Conservation (phyloP, 2,797 vertebrate species). For the Falco concolor region DNA sequence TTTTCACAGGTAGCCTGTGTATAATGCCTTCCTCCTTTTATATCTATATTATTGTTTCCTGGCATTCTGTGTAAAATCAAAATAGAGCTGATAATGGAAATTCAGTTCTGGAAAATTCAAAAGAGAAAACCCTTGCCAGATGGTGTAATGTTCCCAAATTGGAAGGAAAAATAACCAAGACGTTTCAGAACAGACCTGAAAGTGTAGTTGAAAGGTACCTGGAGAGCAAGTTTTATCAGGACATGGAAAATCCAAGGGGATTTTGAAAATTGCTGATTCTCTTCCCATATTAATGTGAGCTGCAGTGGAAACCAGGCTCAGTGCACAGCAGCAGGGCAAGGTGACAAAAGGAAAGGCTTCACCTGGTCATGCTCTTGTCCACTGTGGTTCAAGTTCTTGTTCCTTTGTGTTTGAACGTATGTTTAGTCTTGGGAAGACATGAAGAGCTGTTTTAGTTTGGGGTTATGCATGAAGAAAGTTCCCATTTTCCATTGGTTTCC, state of each 20-base stretch:
- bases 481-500: neutral
- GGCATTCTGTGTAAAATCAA: neutral
- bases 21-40: neutral
- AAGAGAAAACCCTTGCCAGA: neutral
- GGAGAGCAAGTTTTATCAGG: neutral
- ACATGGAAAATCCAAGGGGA: neutral
- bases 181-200: neutral
- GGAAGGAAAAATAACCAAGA: neutral
- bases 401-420: neutral
- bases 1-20: neutral
- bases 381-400: neutral
- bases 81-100: neutral
- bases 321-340: neutral
- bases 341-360: neutral
- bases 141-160: neutral
- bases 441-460: neutral
- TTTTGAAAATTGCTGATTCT: neutral
- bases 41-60: neutral
- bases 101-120: neutral
- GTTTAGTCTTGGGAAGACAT: neutral
- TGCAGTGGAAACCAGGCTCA: neutral
- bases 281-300: accelerated
- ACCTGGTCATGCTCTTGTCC: conserved; percentile 19
- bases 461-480: neutral
- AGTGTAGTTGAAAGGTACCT: neutral